These are phyloP conservation scores for Dendroctonus valens DNA, from an alignment of 1,140 invertebrate species.

Conservation along the genomic window DNA sequence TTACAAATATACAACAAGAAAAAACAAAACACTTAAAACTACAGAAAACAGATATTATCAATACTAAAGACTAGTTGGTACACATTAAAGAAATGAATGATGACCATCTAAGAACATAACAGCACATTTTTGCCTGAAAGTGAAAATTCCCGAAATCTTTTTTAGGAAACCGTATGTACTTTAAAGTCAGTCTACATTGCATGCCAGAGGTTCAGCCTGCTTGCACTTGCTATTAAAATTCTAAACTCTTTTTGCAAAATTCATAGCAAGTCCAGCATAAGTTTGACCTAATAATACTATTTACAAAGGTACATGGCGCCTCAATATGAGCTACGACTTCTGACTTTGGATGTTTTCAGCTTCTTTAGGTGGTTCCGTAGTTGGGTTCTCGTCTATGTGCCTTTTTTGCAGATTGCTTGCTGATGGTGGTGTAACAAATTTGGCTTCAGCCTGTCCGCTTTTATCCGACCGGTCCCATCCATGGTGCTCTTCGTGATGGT, in stretches of 20 bases:
- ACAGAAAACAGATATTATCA: no score
- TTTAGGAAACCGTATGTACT: no score
- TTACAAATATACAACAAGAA: constrained; percentile 13
- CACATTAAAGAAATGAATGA: not conserved
- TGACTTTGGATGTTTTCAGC: not conserved
- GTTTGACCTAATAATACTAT: constrained; percentile 7
- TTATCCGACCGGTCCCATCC: constrained; percentile 56
- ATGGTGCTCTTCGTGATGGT: constrained; percentile 48
- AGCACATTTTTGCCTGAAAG: no score
- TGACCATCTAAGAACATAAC: not conserved
- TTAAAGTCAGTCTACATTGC: no score
- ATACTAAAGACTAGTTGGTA: constrained; percentile 6
- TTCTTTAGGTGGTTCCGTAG: not conserved
- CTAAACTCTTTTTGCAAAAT: no score
- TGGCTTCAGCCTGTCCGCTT: not conserved
- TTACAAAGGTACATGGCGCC: constrained; percentile 4
- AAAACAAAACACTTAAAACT: not conserved
- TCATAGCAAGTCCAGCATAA: no score
- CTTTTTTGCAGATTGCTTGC: constrained; percentile 7
- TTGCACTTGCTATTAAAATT: no score
- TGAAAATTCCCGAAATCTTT: no score
- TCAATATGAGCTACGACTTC: not conserved
- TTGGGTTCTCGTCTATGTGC: constrained; percentile 3
- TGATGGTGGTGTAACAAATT: constrained; percentile 17
- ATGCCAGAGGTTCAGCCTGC: not conserved